phyloP scores from a whole-genome alignment of 2,797 vertebrate genomes.

The Dicrostonyx torquatus region DNA sequence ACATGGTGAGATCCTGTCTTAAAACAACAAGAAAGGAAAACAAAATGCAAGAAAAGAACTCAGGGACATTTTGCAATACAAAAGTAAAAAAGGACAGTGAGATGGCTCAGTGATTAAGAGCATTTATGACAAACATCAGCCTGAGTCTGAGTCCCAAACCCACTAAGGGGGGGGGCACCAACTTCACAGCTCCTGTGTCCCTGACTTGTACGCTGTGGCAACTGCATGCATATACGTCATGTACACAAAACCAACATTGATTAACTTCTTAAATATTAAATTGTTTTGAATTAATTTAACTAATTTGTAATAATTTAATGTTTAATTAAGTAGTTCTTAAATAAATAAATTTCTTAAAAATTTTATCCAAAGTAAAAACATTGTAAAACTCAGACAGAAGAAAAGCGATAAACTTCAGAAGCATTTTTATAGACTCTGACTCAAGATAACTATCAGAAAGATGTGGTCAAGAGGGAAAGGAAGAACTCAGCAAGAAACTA shows the following conservation, averaged over 20 bases:
- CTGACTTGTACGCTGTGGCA: background rate
- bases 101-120: background rate
- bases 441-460: constrained; percentile 17
- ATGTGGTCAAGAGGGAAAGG: background rate
- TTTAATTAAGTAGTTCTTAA: background rate
- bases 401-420: background rate
- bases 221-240: background rate
- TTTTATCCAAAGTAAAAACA: background rate
- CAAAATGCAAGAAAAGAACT: background rate
- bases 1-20: background rate
- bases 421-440: background rate
- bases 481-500: background rate
- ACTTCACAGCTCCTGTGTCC: background rate
- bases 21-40: background rate
- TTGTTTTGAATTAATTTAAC: too few relatives aligned
- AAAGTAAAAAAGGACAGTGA: background rate
- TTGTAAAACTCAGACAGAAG: background rate
- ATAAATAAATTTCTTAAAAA: background rate
- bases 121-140: background rate
- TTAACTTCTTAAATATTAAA: background rate
- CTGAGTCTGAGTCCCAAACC: background rate
- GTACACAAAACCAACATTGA: background rate
- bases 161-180: background rate
- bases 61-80: background rate
- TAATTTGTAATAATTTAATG: background rate